A percentile compares a stretch with the other conserved stretches of the same genome.
These are phyloP conservation scores for Abrostola triplasia DNA, from an alignment of 2,888 invertebrate species.

Conservation along the genomic window DNA sequence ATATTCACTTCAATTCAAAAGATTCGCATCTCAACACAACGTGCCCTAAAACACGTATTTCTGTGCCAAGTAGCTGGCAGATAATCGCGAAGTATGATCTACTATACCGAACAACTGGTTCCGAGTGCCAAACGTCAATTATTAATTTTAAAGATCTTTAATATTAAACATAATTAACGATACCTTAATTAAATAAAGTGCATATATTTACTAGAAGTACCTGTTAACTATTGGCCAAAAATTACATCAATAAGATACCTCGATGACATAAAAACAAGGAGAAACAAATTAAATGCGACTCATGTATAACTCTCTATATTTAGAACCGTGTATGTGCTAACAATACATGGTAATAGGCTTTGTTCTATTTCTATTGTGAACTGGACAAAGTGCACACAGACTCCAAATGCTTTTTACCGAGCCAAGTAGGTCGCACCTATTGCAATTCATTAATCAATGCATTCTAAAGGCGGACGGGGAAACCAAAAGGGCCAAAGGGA, in stretches of 20 bases:
- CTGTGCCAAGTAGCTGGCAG: no score
- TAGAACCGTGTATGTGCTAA: conserved; percentile 1
- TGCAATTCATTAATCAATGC: conserved; percentile 41
- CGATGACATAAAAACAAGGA: no score
- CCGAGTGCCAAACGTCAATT: conserved; percentile 20
- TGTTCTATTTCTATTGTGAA: conserved; percentile 13
- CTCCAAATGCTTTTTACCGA: conserved; percentile 27
- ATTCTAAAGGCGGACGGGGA: conserved; percentile 24
- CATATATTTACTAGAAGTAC: no score
- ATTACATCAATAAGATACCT: no score
- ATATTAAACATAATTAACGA: conserved; percentile 15
- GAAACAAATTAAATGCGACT: no score
- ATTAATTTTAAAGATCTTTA: background rate
- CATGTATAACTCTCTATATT: no score
- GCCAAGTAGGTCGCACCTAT: conserved; percentile 34
- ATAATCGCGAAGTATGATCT: no score
- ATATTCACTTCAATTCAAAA: no score
- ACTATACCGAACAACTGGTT: background rate
- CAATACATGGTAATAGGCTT: background rate
- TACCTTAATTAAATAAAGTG: background rate
- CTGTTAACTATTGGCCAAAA: no score
- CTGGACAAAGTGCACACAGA: conserved; percentile 39
- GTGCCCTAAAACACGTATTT: no score
- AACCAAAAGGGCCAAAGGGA: conserved; percentile 56
- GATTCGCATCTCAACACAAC: no score